A percentile compares a stretch with the other conserved stretches of the same genome.
Conservation (phyloP, 2,888 invertebrate species). For the Apamea crenata region DNA sequence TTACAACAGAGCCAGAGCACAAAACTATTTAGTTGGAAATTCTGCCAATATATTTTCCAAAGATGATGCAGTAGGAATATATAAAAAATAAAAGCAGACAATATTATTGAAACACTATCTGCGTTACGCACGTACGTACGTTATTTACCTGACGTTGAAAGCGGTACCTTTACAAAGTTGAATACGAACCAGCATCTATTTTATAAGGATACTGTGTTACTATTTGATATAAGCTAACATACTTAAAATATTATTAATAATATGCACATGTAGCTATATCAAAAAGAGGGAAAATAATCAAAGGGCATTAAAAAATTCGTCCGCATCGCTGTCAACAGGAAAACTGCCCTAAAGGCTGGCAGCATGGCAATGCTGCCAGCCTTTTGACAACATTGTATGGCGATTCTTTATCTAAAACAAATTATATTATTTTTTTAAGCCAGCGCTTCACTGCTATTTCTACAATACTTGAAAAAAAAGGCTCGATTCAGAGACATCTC, state of each 20-base stretch:
- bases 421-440: neutral
- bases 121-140: neutral
- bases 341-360: neutral
- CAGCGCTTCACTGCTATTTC: neutral
- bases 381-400: too few species aligned
- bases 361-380: too few species aligned
- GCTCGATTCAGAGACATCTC: neutral
- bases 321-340: too few species aligned
- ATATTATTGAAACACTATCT: neutral
- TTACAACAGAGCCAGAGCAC: neutral
- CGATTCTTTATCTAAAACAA: too few species aligned
- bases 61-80: neutral
- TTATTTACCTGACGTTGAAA: neutral
- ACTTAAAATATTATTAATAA: neutral
- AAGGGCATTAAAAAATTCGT: neutral
- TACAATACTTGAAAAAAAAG: neutral
- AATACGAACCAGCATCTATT: neutral
- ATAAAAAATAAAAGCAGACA: neutral
- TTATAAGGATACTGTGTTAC: neutral
- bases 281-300: neutral
- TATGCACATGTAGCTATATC: neutral
- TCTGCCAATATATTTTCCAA: neutral
- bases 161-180: neutral
- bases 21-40: neutral
- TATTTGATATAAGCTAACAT: too few species aligned